Base-by-base conservation (phyloP, 2,888 invertebrate species). In the Rotaria socialis region DNA sequence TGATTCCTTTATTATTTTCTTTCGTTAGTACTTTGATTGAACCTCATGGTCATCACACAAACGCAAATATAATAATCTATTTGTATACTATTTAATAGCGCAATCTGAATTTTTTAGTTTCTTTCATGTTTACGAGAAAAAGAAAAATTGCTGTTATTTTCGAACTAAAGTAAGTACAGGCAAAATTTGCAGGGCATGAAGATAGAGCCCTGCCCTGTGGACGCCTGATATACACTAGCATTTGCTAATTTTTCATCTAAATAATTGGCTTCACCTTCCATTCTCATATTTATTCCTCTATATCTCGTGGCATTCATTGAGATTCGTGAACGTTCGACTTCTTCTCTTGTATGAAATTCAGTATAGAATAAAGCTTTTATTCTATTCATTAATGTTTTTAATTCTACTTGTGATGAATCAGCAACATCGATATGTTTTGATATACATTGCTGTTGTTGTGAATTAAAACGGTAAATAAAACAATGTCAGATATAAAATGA, bases 321-420 rank as follows among this genome's bases (percentile, higher is more conserved):
- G 2, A 55, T 67, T 67, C 2, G 1, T 47, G 10, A 6, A 75
- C 47, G 43, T n/a, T 43, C 24, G n/a, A 4, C 35, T 80, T 80
- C n/a, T 47, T 47, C 80, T 67, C 16, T 35, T 19, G 6, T 24
- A 19, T 67, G 35, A 80, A 80, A 80, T 47, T 80, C 80, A 0
- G 47, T 24, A 80, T 80, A 80, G 19, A 80, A 80, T 24, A 80
- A 47, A 11, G 22, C n/a, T 47, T 80, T 80, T 10, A 80, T 80
- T 80, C 80, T 43, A 47, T 80, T 47, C n/a, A 80, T 80, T n/a
- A 80, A 47, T 14, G 24, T 24, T 80, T 80, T 80, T 14, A 80
- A 80, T 47, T 80, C 80, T 0, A 80, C 80, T 80, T 80, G 80
- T 47, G 80, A 47, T 24, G 80, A 80, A 80, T 80, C 80, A 47